Base-by-base conservation (phyloP, 2,797 vertebrate species). In the Acrocephalus scirpaceus region DNA sequence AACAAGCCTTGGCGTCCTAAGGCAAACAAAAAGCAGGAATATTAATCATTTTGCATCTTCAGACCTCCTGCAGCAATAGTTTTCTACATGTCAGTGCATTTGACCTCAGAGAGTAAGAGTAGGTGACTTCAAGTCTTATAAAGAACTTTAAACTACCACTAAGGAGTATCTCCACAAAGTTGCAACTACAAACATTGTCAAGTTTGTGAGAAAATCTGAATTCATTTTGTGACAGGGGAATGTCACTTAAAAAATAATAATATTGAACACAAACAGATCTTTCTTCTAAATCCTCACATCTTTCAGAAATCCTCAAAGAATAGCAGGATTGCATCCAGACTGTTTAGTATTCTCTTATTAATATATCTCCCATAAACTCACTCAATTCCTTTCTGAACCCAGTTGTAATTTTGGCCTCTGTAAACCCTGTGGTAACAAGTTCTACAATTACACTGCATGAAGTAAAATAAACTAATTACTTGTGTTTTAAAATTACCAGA, bases 1-100 rank as follows among this genome's bases (percentile, higher is more conserved):
- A 98, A 93, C 6, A 97, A 92, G 62, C 86, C 93, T 51, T 93
- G 96, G 44, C 96, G 95, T 66, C 97, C 99, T 99, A 95, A 84
- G 96, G 77, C 30, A 93, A 88, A 95, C 16, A 87, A 87, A 92
- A 76, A 65, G 51, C 53, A 83, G 74, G 20, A 1, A 9, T 16
- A 19, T 76, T 16, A 51, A 88, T 87, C 2, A 34, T 58, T 73
- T 70, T n/a, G 25, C 27, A 90, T 56, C 61, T 62, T 7, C 29
- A 30, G 32, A n/a, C 23, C 40, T 48, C 66, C 81, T 11, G 25
- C 66, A 66, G 13, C 16, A 65, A 92, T 5, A 50, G 10, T 40
- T 38, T 88, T 71, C 67, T 66, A 45, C 7, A 0, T 12, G 32
- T 34, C 67, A 47, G 16, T 5, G 10, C 29, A 16, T 5, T 13